Percentiles rank a stretch among this genome's conserved stretches.
These are phyloP conservation scores for Saguinus imperator DNA, from an alignment of 2,113 vertebrate genomes.

Conservation along the genomic window DNA sequence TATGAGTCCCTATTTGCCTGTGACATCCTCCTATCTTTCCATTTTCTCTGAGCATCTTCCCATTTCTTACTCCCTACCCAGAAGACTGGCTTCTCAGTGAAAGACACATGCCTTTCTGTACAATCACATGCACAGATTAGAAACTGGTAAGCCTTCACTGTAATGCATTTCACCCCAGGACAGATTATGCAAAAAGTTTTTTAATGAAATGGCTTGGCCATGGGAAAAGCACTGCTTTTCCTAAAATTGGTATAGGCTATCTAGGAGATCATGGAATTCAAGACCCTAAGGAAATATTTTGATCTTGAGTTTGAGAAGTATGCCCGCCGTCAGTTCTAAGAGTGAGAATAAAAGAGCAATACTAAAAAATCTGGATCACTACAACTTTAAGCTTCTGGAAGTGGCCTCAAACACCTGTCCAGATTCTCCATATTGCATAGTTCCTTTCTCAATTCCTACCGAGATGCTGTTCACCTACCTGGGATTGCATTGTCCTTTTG, in stretches of 20 bases:
- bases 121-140: neutral
- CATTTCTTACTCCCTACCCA: neutral
- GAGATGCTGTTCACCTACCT: neutral
- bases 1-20: neutral
- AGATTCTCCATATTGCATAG: neutral
- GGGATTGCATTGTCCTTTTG: neutral
- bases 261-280: neutral
- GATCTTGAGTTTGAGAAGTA: neutral
- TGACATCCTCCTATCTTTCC: neutral
- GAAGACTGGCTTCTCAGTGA: neutral
- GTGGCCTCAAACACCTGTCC: neutral
- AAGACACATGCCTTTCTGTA: neutral
- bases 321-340: neutral
- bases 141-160: neutral
- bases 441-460: neutral
- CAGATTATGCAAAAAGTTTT: neutral
- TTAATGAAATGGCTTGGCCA: neutral
- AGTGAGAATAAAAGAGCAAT: neutral
- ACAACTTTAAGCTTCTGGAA: neutral
- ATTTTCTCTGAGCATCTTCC: neutral
- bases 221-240: neutral
- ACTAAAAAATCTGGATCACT: neutral
- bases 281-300: slow-evolving; percentile 10
- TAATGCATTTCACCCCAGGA: neutral
- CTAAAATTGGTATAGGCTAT: neutral